Evolutionary conservation across 2,888 invertebrate species (phyloP), one percentile per base, ranked within the genome.

Genomic region (Stenotaenia linearis): DNA sequence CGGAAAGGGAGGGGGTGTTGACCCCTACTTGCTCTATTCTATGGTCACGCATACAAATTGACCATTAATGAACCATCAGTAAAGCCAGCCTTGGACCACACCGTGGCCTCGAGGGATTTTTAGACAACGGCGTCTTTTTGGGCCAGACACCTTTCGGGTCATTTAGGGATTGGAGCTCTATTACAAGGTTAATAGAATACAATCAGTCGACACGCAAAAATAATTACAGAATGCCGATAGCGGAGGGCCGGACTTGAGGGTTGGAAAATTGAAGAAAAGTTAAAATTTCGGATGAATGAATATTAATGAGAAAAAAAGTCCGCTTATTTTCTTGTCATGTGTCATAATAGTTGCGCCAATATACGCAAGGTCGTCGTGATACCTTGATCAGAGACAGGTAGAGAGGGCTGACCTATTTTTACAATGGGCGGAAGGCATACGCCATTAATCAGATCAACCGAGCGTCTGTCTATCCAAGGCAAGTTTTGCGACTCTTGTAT

Each of bases 311-410:
- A 12, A 69, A 69, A 69, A 10, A 69, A 12, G 28, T 12, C 25
- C 15, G 28, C 28, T 1, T 56, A 7, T 69, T 28, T 69, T 10
- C 69, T 69, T 69, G 69, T 69, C 69, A 69, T 69, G 69, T 69
- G 69, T 69, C 69, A 69, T 69, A 69, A 69, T n/a, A 28, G 69
- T 69, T 69, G 69, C 69, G 69, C 69, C 69, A 69, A 69, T 69
- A n/a, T 69, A 15, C 69, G 9, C 69, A 69, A 69, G 69, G 69
- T 69, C 69, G 69, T 15, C 28, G 23, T 28, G 69, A 69, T 69
- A 25, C 69, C 69, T 69, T 69, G 69, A 25, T 69, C 69, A 28
- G 69, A 25, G 69, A 69, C 69, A 69, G n/a, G 69, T 69, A 69
- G 69, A 69, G 28, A 69, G 69, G 69, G 69, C 69, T 69, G 69